Base-by-base conservation (phyloP, 2,113 vertebrate genomes). In the Gasterosteus nipponicus region DNA sequence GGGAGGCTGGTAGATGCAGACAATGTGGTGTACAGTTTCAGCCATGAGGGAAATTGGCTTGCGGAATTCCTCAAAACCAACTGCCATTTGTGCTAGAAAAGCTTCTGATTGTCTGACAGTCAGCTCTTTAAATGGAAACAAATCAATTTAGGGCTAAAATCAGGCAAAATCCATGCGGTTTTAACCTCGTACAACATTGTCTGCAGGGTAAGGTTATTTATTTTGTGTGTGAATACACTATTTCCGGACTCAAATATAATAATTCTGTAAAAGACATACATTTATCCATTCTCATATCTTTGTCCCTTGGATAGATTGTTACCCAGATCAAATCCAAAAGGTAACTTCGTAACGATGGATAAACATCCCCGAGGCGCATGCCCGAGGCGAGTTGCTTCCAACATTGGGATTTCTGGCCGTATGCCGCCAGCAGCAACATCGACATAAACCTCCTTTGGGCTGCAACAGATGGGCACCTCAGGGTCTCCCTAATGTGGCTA, bases 361-460 rank as follows among this genome's bases (percentile, higher is more conserved):
- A 97, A 79, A 98, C 95, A 8, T 95, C 94, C 31, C 41, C 80
- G 10, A 94, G 93, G 66, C 86, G 92, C 94, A 94, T n/a, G n/a
- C n/a, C n/a, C n/a, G n/a, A n/a, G n/a, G n/a, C n/a, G n/a, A 69
- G 38, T 93, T 88, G 4, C 88, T 91, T 11, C 46, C 63, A 1
- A 95, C 95, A 15, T 94, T 97, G 57, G 96, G 95, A 67, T 98
- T 96, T 94, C 81, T 98, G 96, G 33, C 95, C 94, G 0, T 98
- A 96, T 18, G 96, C 96, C 72, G 96, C 94, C 66, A 98, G 77
- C 75, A 98, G 91, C 60, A 98, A 87, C 96, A 97, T 96, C 96
- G 96, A 98, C 85, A 98, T 87, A 88, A 96, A 98, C 2, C 95
- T 95, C 39, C 95, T 4, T 58, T 97, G 96, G 3, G 85, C 97